Evolutionary conservation across 2,888 invertebrate genomes (phyloP), one percentile per base, ranked within the genome.

Genomic region (Dryadula phaetusa): DNA sequence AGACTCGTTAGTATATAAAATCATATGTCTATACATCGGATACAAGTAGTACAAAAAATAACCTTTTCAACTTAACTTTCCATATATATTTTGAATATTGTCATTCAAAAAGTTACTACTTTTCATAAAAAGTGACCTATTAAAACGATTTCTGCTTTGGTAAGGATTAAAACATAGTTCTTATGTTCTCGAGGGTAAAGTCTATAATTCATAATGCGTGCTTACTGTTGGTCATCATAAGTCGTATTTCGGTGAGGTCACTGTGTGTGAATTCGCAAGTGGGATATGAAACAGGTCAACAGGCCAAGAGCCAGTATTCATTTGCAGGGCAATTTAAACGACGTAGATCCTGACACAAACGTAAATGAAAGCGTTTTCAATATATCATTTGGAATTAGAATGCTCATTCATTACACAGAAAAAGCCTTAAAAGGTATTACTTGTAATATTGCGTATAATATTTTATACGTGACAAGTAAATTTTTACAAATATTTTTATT

Each of bases 241-340:
- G 42, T 46, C 25, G 54, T 47, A 44, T 62, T 62, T 62, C 34
- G 62, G 54, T 28, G 34, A 64, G 67, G 67, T 58, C 63, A 67
- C 52, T 67, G 63, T 56, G 34, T 54, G 56, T 66, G 56, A 67
- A 49, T 66, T 58, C 28, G 22, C 54, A 56, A 56, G 37, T 56
- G 64, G 54, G 83, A 82, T 75, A 77, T 74, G 78, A 87, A 86
- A 80, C 81, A 74, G 87, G 88, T 87, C 87, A 86, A 80, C 81
- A 74, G 87, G 88, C 86, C 87, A 87, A 85, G 83, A 79, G 82
- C 72, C 72, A 75, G 77, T 81, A 82, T 83, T 80, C 80, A 79
- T 78, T 78, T 77, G 77, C 76, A 71, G 72, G 74, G 81, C 83
- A 81, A 86, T 84, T 82, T 83, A 82, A 82, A 76, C 75, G 74